Evolutionary conservation across 1,140 invertebrate genomes (phyloP), one percentile per base, ranked within the genome.

Genomic region (Asobara japonica): DNA sequence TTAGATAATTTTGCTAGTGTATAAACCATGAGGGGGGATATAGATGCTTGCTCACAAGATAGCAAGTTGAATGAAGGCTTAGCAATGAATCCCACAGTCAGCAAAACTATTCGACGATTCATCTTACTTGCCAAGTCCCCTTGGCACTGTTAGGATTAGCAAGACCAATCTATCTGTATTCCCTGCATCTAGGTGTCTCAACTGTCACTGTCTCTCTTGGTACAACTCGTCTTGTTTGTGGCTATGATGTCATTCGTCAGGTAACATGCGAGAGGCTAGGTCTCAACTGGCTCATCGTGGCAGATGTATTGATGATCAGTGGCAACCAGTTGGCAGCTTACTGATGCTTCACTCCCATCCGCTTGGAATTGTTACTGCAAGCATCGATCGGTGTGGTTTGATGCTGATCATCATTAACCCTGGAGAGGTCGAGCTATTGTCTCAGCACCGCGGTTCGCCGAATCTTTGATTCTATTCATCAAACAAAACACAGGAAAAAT

Each of bases 91-190:
- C 51, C 18, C 51, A 56, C 20, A 56, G 51, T 56, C 51, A 56
- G 51, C 51, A 56, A 56, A 56, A 56, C 51, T 56, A 56, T 56
- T 56, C 51, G 51, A 56, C 51, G 25, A 56, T 56, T 56, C 51
- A 56, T 56, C 51, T 56, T 56, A 56, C 51, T 56, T 27, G 51
- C 13, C 18, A 18, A 56, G 25, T 56, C 51, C 51, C 41, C 13
- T 16, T 16, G 22, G 51, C 51, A 56, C 25, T 56, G 51, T 56
- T 56, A 11, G 51, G 51, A 56, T 56, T 56, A 56, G 51, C 22
- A 56, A 22, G 20, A 56, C 8, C 51, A 25, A 22, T 56, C 51
- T 56, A 10, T 27, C 51, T 56, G 51, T 56, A 56, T 56, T 56
- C 51, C 51, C 7, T 56, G 5, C 51, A 56, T 27, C 18, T 10